Evolutionary conservation across 2,888 invertebrate genomes (phyloP), one percentile per base, ranked within the genome.

Genomic region (Congeria kusceri): DNA sequence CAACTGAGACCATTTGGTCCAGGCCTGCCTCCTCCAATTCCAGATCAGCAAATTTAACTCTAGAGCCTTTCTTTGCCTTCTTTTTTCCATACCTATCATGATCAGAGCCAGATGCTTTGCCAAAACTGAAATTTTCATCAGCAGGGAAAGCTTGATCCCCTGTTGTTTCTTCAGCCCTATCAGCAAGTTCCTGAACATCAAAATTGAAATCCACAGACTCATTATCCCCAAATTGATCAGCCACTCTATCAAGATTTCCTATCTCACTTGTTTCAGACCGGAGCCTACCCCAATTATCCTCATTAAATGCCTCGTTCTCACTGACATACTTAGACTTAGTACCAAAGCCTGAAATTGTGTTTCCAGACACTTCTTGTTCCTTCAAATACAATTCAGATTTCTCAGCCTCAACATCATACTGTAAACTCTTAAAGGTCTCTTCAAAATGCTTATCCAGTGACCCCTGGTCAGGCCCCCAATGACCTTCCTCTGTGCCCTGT

Each of bases 1-100:
- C 44, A 13, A 76, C 70, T 15, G 76, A 28, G 39, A 70, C 66
- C 70, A 69, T 70, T 25, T 58, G 25, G 18, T 67, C 70, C 53
- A 27, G 15, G 9, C 39, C 67, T 28, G 57, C 75, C 44, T 56
- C 64, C 23, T 53, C 59, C 27, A 25, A 39, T 18, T 23, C 25
- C 15, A 65, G 46, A 49, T 75, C 75, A 61, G 74, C 75, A 74
- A 76, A 80, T 49, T 72, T 80, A 3, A 80, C 76, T 39, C 68
- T 44, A 28, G 72, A 46, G 27, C 47, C 25, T 39, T 76, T 76
- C 70, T 76, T 80, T 29, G 39, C 75, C 11, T 80, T 80, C 23
- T 72, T 76, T 66, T 63, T 75, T 47, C 53, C 66, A 23, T 4
- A 7, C 15, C 15, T 49, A 20, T 18, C 18, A 7, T 53, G 53